A percentile compares a stretch with the other conserved stretches of the same genome.
phyloP scores from a whole-genome alignment of 1,140 invertebrate species.

The Drosophila arizonae region DNA sequence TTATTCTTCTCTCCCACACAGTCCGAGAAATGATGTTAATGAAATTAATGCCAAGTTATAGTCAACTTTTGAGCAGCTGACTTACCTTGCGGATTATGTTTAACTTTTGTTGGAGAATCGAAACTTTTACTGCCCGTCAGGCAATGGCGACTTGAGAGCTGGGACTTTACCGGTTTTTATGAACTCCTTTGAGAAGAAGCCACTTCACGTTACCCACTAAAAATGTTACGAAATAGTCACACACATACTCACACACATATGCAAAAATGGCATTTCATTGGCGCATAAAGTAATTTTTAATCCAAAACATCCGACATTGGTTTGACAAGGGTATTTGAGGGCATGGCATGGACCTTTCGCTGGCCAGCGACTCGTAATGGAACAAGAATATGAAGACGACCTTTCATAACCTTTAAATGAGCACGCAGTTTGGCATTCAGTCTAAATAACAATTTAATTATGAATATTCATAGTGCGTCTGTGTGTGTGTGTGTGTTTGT shows the following conservation, averaged over 20 bases:
- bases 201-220: constrained; percentile 14
- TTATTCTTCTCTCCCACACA: neutral
- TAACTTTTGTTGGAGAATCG: constrained; percentile 51
- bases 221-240: constrained; percentile 22
- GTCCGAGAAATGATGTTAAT: constrained; percentile 52
- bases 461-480: constrained; percentile 40
- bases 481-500: no score
- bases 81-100: constrained; percentile 56
- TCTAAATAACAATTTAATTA: constrained; percentile 76
- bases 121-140: constrained; percentile 43
- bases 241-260: constrained; percentile 11
- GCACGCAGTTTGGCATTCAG: constrained; percentile 56
- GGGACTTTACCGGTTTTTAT: constrained; percentile 13
- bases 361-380: constrained; percentile 9
- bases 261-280: constrained; percentile 44
- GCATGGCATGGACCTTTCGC: neutral
- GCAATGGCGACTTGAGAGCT: neutral
- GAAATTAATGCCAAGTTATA: constrained; percentile 61
- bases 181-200: constrained; percentile 6
- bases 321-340: constrained; percentile 25
- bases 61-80: constrained; percentile 47
- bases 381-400: constrained; percentile 34
- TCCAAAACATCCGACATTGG: constrained; percentile 11
- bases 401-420: constrained; percentile 75
- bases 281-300: constrained; percentile 61